Conservation (phyloP, 2,888 invertebrate species). For the Deroplatys truncata region DNA sequence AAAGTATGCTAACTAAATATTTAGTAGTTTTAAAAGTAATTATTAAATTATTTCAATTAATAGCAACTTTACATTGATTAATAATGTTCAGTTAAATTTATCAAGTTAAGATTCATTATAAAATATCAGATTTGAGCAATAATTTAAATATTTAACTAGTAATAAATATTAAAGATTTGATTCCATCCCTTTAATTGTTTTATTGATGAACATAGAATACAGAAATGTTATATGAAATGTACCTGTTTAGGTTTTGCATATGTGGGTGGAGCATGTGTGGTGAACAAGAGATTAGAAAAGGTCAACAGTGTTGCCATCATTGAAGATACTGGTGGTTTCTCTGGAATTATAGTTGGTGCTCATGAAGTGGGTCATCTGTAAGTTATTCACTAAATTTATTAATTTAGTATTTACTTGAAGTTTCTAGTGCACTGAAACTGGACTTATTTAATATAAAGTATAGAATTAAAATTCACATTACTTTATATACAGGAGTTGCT, state of each 20-base stretch:
- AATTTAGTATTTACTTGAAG: too few species aligned
- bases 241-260: slow-evolving; percentile 80
- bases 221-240: background rate
- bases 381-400: slow-evolving; percentile 46
- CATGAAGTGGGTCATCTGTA: slow-evolving; percentile 96
- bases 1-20: background rate
- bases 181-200: background rate
- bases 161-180: too few species aligned
- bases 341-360: slow-evolving; percentile 92
- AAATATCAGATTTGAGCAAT: background rate
- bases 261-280: slow-evolving; percentile 93
- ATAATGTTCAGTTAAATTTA: background rate
- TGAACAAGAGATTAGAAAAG: slow-evolving; percentile 91
- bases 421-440: too few species aligned
- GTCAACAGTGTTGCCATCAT: slow-evolving; percentile 95
- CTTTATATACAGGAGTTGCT: too few species aligned
- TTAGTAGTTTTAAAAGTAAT: background rate
- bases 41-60: background rate
- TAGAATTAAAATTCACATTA: too few species aligned
- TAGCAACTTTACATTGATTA: background rate
- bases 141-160: too few species aligned
- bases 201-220: background rate
- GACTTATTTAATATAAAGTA: too few species aligned
- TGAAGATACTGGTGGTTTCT: slow-evolving; percentile 94
- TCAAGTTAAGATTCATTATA: background rate